Conservation (phyloP, 2,113 vertebrate genomes). For the Gallinago media region DNA sequence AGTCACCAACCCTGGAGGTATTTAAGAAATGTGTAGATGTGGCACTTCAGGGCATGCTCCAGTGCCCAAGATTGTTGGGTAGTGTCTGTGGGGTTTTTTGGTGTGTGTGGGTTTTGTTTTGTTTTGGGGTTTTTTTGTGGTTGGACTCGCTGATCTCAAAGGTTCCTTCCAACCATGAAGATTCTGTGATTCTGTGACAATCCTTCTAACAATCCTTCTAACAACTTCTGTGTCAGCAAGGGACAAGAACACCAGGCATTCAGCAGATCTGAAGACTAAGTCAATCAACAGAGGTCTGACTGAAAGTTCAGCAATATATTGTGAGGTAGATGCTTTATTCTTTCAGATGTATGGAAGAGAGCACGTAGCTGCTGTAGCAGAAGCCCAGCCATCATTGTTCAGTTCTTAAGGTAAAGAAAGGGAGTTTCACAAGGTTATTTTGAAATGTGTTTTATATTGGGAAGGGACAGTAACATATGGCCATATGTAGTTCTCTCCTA, state of each 20-base stretch:
- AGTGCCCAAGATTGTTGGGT: too few relatives aligned
- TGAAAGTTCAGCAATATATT: background rate
- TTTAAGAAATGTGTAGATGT: too few relatives aligned
- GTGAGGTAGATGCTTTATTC: background rate
- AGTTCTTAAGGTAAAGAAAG: background rate
- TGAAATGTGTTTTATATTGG: background rate
- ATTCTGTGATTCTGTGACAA: background rate
- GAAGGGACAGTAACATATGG: background rate
- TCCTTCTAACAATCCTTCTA: too few relatives aligned
- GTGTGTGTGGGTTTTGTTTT: too few relatives aligned
- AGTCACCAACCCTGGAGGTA: too few relatives aligned
- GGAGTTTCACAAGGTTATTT: background rate
- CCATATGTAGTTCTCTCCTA: background rate
- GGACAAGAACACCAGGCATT: fast-evolving
- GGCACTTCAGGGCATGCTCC: too few relatives aligned
- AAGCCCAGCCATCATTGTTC: background rate
- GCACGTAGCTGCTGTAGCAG: background rate
- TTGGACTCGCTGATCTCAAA: too few relatives aligned
- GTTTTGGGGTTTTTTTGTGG: too few relatives aligned
- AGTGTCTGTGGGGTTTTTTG: too few relatives aligned
- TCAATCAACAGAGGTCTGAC: background rate
- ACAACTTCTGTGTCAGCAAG: background rate
- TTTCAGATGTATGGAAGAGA: background rate
- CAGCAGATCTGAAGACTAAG: background rate
- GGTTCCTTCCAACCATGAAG: too few relatives aligned